Evolutionary conservation across 2,113 vertebrate species (phyloP).

Genomic region (Melanotaenia duboulayi): DNA sequence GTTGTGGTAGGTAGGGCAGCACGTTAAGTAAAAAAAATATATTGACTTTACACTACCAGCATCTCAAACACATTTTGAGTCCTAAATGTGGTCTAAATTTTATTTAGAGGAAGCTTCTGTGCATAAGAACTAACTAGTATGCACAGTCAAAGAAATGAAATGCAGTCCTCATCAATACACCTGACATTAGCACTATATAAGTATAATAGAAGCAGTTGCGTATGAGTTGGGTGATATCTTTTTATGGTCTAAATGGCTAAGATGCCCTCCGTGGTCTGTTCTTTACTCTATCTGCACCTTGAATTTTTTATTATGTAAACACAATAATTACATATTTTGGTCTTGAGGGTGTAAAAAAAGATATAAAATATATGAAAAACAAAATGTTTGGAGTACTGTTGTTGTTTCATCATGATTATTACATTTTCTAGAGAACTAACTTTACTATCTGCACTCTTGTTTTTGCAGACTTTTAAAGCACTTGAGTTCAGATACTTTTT

Average conservation of each 20-base stretch:
- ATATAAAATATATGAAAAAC: conserved; percentile 1
- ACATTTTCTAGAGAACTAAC: conserved; percentile 13
- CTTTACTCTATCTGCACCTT: not conserved
- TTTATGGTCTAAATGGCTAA: not conserved
- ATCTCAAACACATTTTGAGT: no score
- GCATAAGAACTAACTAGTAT: no score
- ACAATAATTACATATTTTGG: conserved; percentile 1
- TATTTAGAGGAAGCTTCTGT: no score
- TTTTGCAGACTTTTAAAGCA: conserved; percentile 42
- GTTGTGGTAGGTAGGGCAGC: no score
- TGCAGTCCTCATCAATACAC: no score
- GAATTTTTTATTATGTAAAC: not conserved
- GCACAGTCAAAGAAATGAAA: no score
- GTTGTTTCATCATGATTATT: conserved; percentile 23
- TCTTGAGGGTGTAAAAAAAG: conserved; percentile 8
- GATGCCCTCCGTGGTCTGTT: not conserved
- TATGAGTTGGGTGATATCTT: not conserved
- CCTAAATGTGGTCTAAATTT: no score
- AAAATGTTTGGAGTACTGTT: not conserved
- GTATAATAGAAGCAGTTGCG: no score
- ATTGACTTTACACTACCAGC: no score
- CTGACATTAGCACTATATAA: no score
- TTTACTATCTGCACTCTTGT: not conserved
- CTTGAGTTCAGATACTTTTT: conserved; percentile 48
- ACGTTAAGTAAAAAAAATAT: no score